These are phyloP conservation scores for Drosophila seclusa DNA, from an alignment of 2,888 invertebrate genomes.

Conservation along the genomic window DNA sequence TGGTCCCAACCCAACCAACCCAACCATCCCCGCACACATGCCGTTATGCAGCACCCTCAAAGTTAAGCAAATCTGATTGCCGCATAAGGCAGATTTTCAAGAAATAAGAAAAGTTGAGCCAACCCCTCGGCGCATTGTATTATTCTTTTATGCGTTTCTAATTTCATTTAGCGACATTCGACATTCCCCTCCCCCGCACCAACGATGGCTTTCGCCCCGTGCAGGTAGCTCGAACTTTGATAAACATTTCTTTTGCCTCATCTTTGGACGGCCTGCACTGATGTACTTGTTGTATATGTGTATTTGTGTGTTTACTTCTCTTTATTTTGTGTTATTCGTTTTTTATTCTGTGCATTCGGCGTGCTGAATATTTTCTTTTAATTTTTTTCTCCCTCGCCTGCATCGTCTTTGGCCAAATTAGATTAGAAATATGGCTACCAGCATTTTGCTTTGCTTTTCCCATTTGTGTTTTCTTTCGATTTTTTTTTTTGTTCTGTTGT, in stretches of 20 bases:
- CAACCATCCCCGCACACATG: background rate
- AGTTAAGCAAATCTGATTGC: slow-evolving; percentile 35
- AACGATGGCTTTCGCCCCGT: background rate
- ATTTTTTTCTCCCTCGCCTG: slow-evolving; percentile 36
- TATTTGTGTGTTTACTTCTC: slow-evolving; percentile 16
- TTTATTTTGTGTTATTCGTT: slow-evolving; percentile 40
- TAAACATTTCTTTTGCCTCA: slow-evolving; percentile 65
- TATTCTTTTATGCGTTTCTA: slow-evolving; percentile 81
- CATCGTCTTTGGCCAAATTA: slow-evolving; percentile 71
- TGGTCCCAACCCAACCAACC: background rate
- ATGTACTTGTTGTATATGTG: slow-evolving; percentile 51
- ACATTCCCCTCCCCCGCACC: slow-evolving; percentile 32
- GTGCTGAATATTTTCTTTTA: slow-evolving; percentile 73
- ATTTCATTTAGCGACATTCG: slow-evolving; percentile 81
- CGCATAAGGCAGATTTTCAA: slow-evolving; percentile 34
- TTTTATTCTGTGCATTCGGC: slow-evolving; percentile 32
- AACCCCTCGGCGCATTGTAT: slow-evolving; percentile 67
- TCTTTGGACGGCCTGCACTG: slow-evolving; percentile 64
- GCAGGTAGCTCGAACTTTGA: slow-evolving; percentile 67
- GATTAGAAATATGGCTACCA: slow-evolving; percentile 82
- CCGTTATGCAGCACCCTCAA: slow-evolving; percentile 22
- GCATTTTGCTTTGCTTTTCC: slow-evolving; percentile 69
- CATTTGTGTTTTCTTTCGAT: slow-evolving; percentile 45
- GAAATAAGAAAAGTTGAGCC: slow-evolving; percentile 31
- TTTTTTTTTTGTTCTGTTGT: slow-evolving; percentile 26